A percentile compares a stretch with the other conserved stretches of the same genome.
These are phyloP conservation scores for Ophiodon elongatus DNA, from an alignment of 2,113 vertebrate species.

Conservation along the genomic window DNA sequence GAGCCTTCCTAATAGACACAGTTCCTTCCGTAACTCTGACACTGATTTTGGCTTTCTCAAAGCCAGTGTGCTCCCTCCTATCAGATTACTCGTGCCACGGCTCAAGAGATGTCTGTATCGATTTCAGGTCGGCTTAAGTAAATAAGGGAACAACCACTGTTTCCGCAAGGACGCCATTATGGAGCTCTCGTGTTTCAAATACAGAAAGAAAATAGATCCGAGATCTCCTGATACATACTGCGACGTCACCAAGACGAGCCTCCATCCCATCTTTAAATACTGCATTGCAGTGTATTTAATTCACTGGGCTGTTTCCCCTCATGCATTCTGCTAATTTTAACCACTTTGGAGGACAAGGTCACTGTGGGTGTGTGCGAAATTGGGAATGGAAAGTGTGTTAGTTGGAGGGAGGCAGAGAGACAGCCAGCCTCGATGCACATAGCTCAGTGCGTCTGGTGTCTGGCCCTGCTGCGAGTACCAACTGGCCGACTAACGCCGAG, in stretches of 20 bases:
- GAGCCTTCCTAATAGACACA: not conserved
- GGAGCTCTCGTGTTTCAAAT: slow-evolving; percentile 54
- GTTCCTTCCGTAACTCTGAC: not conserved
- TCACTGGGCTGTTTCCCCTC: slow-evolving; percentile 28
- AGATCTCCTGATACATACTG: not conserved
- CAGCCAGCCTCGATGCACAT: slow-evolving; percentile 4
- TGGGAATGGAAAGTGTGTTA: slow-evolving; percentile 7
- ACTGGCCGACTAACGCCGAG: slow-evolving; percentile 42
- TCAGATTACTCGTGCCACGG: slow-evolving; percentile 41
- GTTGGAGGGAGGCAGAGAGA: slow-evolving; percentile 8
- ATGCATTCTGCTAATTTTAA: slow-evolving; percentile 68
- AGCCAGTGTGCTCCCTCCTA: slow-evolving; percentile 4
- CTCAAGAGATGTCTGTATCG: slow-evolving; percentile 43
- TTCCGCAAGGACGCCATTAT: slow-evolving; percentile 42
- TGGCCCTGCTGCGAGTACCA: slow-evolving; percentile 38
- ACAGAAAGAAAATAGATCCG: not conserved
- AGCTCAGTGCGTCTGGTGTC: slow-evolving; percentile 12
- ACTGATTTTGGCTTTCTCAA: slow-evolving; percentile 28
- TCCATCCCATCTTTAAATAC: slow-evolving; percentile 24
- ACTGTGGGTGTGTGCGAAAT: slow-evolving; percentile 33
- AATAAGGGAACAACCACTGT: slow-evolving; percentile 51
- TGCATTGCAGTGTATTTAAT: slow-evolving; percentile 63
- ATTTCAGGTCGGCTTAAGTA: slow-evolving; percentile 57
- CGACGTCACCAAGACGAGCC: not conserved
- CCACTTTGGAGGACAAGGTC: slow-evolving; percentile 60